phyloP scores from a whole-genome alignment of 2,888 invertebrate genomes.

The Athalia circularis region DNA sequence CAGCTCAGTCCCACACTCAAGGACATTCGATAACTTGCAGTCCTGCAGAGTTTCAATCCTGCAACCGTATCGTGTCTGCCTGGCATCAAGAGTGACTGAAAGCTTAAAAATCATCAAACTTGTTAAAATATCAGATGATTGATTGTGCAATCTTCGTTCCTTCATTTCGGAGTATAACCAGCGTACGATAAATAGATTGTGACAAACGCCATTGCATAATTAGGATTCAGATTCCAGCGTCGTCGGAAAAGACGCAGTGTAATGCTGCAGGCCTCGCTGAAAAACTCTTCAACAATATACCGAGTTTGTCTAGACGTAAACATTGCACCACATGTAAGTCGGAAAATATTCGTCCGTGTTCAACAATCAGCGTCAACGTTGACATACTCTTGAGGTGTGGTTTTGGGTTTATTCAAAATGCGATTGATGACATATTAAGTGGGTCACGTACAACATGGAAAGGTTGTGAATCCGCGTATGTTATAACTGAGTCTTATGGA shows the following conservation, averaged over 20 bases:
- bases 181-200: too few relatives aligned
- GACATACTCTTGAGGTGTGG: not conserved
- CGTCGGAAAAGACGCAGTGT: too few relatives aligned
- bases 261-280: constrained; percentile 8
- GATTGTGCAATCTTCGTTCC: not conserved
- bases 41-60: not conserved
- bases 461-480: not conserved
- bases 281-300: not conserved
- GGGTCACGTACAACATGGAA: constrained; percentile 1
- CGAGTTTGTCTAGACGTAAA: not conserved
- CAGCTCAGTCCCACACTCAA: not conserved
- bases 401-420: not conserved
- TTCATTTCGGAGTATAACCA: constrained; percentile 12
- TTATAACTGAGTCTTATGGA: not conserved
- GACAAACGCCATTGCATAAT: too few relatives aligned
- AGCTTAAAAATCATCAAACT: constrained; percentile 4
- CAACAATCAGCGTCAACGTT: not conserved
- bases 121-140: constrained; percentile 8
- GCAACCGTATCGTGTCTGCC: constrained; percentile 2
- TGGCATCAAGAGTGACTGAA: not conserved
- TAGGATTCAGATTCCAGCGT: too few relatives aligned
- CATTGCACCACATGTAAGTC: not conserved
- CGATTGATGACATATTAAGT: not conserved
- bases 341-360: too few relatives aligned
- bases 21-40: not conserved